Percentiles rank a stretch among this genome's conserved stretches.
phyloP scores from a whole-genome alignment of 2,888 invertebrate species.

The Barypeithes pellucidus region DNA sequence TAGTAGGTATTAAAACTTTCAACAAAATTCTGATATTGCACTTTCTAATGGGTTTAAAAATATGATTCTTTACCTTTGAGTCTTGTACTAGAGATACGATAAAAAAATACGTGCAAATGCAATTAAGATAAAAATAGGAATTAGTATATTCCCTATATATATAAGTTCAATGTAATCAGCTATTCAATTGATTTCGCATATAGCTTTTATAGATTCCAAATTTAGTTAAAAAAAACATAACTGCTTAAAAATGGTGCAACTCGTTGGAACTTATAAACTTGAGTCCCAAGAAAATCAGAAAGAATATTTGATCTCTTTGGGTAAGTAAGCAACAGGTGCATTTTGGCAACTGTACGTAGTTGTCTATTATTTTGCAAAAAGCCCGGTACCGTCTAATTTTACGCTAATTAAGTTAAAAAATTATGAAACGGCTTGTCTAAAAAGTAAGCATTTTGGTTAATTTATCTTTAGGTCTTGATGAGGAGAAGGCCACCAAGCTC shows the following conservation, averaged over 20 bases:
- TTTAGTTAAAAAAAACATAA: too few relatives aligned
- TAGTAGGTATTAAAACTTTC: too few relatives aligned
- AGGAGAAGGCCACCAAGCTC: slow-evolving; percentile 19
- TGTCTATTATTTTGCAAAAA: too few relatives aligned
- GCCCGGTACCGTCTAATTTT: too few relatives aligned
- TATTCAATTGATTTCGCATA: too few relatives aligned
- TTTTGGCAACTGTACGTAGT: too few relatives aligned
- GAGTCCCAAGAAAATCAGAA: slow-evolving; percentile 29
- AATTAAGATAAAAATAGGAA: not conserved
- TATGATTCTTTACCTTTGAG: not conserved
- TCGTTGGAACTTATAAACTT: slow-evolving; percentile 34
- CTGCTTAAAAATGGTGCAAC: slow-evolving; percentile 27
- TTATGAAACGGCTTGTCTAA: too few relatives aligned
- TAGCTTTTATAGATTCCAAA: too few relatives aligned
- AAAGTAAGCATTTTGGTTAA: not conserved
- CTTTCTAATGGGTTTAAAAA: not conserved
- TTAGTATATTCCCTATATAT: too few relatives aligned
- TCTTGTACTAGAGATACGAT: not conserved
- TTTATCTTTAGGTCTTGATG: slow-evolving; percentile 19
- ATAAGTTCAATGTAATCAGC: too few relatives aligned
- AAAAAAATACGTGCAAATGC: not conserved
- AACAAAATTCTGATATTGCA: too few relatives aligned
- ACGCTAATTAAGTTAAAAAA: too few relatives aligned
- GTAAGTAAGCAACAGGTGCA: slow-evolving; percentile 11
- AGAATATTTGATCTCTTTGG: slow-evolving; percentile 29